Base-by-base conservation (phyloP, 2,113 vertebrate genomes). In the Oncorhynchus mykiss region DNA sequence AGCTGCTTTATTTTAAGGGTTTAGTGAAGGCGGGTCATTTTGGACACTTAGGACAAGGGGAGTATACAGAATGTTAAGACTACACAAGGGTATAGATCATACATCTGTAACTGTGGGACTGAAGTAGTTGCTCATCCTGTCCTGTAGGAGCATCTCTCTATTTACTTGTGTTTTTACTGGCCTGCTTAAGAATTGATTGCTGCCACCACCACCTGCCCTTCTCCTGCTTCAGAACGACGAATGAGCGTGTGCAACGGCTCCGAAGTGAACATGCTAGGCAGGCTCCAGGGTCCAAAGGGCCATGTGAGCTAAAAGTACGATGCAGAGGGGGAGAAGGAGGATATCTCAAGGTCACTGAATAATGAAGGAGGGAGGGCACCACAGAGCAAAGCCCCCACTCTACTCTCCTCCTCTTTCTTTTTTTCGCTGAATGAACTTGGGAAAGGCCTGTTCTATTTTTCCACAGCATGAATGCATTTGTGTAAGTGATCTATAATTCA, bases 401-500 rank as follows among this genome's bases (percentile, higher is more conserved):
- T n/a, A 49, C 73, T 77, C 62, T 34, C 16, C 31, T 16, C 67
- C 31, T 51, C 60, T 51, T 48, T 49, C 49, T 62, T 13, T 75
- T 71, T 67, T 82, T 82, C 81, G 82, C 79, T 89, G 84, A 89
- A 87, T 86, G 85, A 86, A 85, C 77, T 71, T 66, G 73, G 72
- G 62, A 71, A 77, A 77, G 31, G 49, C 77, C 76, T 73, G 71
- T 65, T 75, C 76, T 81, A 60, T 77, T 84, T 82, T 78, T 80
- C 74, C 59, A 76, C 72, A 78, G 80, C 83, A 81, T 87, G 85
- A 84, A 85, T 85, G 84, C 87, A 85, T 86, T 79, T 78, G 72
- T 86, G 85, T 86, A 78, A 75, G 73, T 29, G 65, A 80, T 86
- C 68, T 79, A 86, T 87, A 82, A 87, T 86, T 89, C 31, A 89